A percentile compares a stretch with the other conserved stretches of the same genome.
Evolutionary conservation across 2,797 vertebrate genomes (phyloP).

Genomic region (Heliangelus exortis): DNA sequence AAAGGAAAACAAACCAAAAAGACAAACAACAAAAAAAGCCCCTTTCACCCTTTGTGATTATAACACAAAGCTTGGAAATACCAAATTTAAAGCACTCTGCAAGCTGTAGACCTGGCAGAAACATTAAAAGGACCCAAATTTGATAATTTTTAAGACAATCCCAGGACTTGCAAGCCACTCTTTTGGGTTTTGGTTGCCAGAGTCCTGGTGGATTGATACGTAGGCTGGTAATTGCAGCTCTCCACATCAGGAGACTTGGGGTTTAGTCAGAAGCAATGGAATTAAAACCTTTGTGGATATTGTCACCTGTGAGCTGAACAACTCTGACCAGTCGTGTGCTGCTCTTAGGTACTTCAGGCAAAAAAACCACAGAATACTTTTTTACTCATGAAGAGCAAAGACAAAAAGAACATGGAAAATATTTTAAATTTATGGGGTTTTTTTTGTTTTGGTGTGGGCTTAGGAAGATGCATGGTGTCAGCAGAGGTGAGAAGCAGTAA

Average conservation of each 20-base stretch:
- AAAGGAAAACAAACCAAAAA: not conserved
- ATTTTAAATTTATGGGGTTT: not conserved
- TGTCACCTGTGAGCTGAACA: not conserved
- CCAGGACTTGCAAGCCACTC: not conserved
- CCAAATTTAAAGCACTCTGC: not conserved
- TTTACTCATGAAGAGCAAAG: not conserved
- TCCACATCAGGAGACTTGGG: not conserved
- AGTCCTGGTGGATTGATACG: not conserved
- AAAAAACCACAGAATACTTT: not conserved
- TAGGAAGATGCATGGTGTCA: not conserved
- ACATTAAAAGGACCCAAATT: not conserved
- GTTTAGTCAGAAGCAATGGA: not conserved
- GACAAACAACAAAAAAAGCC: no score
- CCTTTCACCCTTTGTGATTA: not conserved
- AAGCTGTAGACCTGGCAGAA: not conserved
- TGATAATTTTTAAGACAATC: not conserved
- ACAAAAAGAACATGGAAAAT: not conserved
- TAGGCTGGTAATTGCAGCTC: not conserved
- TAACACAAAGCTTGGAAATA: not conserved
- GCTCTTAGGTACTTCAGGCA: accelerated
- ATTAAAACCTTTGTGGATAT: not conserved
- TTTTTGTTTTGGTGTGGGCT: not conserved
- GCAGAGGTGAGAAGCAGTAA: not conserved
- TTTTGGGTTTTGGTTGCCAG: not conserved
- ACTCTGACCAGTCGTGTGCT: not conserved